Conservation (phyloP, 2,797 vertebrate genomes). For the Prionace glauca region DNA sequence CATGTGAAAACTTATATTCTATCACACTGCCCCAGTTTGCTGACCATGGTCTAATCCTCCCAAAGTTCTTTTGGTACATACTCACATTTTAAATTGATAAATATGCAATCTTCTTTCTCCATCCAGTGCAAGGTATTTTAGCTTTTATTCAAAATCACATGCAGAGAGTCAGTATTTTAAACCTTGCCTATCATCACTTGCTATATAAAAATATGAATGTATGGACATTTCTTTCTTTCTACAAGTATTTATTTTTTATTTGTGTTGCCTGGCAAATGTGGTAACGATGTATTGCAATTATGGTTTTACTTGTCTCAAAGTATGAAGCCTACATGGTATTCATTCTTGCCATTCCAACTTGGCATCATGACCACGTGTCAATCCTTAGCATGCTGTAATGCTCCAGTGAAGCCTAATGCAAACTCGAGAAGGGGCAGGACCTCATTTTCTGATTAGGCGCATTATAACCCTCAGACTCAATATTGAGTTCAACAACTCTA, state of each 20-base stretch:
- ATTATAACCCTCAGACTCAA: too few relatives aligned
- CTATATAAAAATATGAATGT: neutral
- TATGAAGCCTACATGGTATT: neutral
- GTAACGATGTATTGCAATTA: neutral
- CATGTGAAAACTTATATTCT: neutral
- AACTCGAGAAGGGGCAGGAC: too few relatives aligned
- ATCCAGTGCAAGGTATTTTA: neutral
- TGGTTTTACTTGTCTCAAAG: neutral
- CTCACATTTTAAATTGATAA: neutral
- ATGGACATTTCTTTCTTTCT: neutral
- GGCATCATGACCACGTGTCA: too few relatives aligned
- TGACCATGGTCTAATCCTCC: too few relatives aligned
- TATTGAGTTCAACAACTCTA: too few relatives aligned
- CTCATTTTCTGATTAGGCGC: too few relatives aligned
- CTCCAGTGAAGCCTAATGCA: too few relatives aligned
- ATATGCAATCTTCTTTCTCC: neutral
- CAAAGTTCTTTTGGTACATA: neutral
- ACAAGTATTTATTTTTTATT: neutral
- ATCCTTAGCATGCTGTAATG: too few relatives aligned
- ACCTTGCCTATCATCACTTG: neutral
- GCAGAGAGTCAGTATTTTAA: neutral
- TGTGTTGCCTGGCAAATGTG: neutral
- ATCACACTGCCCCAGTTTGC: neutral
- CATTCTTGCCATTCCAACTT: neutral
- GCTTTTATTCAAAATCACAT: neutral